Evolutionary conservation across 2,113 vertebrate species (phyloP).

Genomic region (Genyomyrus donnyi): DNA sequence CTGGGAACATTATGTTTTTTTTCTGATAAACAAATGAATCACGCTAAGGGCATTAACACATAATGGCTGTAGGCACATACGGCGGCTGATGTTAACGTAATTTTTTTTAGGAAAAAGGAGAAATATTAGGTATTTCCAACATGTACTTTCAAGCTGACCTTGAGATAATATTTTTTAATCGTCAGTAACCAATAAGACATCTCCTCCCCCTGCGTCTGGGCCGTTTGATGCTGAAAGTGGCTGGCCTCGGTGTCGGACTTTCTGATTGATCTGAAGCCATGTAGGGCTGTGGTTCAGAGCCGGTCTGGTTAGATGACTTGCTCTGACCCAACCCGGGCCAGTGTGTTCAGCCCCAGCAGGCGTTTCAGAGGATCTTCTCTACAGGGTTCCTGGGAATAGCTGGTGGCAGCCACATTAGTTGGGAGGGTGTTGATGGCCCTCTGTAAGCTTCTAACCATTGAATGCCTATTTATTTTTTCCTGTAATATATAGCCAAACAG

Average conservation of each 20-base stretch:
- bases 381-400: background rate
- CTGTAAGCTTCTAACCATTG: background rate
- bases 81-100: background rate
- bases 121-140: background rate
- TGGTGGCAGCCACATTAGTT: background rate
- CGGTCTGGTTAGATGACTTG: background rate
- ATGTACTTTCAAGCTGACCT: background rate
- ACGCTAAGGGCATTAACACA: background rate
- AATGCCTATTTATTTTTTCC: background rate
- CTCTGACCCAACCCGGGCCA: background rate
- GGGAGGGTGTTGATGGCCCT: background rate
- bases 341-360: background rate
- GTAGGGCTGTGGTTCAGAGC: background rate
- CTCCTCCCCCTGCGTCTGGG: background rate
- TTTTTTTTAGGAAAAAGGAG: background rate
- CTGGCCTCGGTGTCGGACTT: background rate
- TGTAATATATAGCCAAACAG: background rate
- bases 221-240: background rate
- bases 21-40: constrained; percentile 8
- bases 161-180: background rate
- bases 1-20: constrained; percentile 2
- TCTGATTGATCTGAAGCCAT: background rate
- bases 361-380: background rate
- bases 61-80: background rate
- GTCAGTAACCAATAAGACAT: background rate